These are phyloP conservation scores for Lacanobia oleracea DNA, from an alignment of 2,888 invertebrate genomes.

Conservation along the genomic window DNA sequence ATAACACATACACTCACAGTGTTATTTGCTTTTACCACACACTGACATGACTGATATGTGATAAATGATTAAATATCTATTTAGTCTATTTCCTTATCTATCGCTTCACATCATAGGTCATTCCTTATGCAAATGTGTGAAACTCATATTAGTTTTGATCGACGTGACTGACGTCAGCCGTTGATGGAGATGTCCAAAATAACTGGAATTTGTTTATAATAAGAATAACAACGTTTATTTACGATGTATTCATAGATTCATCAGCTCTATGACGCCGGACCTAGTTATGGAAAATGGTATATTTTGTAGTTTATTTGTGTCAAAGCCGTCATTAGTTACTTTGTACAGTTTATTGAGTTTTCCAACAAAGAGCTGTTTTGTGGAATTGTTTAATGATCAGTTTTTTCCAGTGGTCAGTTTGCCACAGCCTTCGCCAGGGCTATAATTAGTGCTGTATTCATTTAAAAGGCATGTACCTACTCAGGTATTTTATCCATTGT, in stretches of 20 bases:
- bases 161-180: conserved; percentile 45
- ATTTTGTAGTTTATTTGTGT: conserved; percentile 44
- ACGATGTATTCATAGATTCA: conserved; percentile 44
- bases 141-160: conserved; percentile 40
- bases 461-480: conserved; percentile 1
- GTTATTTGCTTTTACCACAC: not conserved
- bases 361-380: conserved; percentile 5
- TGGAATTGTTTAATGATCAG: conserved; percentile 10
- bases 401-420: conserved; percentile 3
- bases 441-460: conserved; percentile 34
- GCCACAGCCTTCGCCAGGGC: not conserved
- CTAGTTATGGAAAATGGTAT: conserved; percentile 42
- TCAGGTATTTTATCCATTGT: conserved; percentile 19
- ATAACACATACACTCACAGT: not conserved
- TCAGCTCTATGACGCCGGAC: conserved; percentile 44
- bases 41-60: conserved; percentile 2
- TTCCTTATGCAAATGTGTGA: conserved; percentile 11
- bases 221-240: conserved; percentile 44
- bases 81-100: conserved; percentile 19
- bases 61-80: conserved; percentile 22
- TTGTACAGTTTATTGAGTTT: conserved; percentile 21
- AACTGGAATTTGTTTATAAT: conserved; percentile 41
- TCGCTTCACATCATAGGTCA: conserved; percentile 8
- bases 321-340: conserved; percentile 27
- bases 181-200: conserved; percentile 49